Conservation (phyloP, 2,797 vertebrate species). For the Lophura swinhoii region DNA sequence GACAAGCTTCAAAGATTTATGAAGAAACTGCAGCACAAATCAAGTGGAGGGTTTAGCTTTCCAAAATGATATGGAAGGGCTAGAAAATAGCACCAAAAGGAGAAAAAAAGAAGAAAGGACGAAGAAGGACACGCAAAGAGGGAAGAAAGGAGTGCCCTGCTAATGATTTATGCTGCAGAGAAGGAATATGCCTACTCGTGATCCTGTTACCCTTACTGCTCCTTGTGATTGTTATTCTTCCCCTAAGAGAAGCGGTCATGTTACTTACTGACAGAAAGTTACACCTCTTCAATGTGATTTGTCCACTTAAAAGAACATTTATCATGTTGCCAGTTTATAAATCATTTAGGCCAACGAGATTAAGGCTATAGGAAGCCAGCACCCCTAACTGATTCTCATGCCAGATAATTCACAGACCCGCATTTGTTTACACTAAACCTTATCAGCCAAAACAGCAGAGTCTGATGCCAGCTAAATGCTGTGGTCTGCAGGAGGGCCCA, state of each 20-base stretch:
- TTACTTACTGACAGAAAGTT: constrained; percentile 75
- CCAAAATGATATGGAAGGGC: constrained; percentile 55
- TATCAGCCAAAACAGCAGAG: constrained; percentile 14
- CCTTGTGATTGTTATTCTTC: constrained; percentile 65
- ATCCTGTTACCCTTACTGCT: constrained; percentile 40
- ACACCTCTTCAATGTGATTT: constrained; percentile 76
- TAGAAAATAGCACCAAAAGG: constrained; percentile 5
- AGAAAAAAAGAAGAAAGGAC: neutral
- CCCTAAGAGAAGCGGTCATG: constrained; percentile 59
- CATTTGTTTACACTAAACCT: constrained; percentile 65
- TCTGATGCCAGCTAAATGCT: neutral
- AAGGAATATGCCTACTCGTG: constrained; percentile 71
- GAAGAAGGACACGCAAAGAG: constrained; percentile 46
- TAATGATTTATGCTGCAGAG: constrained; percentile 78
- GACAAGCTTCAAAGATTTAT: constrained; percentile 82
- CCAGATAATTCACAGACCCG: constrained; percentile 72
- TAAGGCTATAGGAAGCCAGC: constrained; percentile 81
- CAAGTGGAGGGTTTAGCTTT: constrained; percentile 74
- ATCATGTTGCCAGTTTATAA: constrained; percentile 83
- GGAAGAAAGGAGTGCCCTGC: constrained; percentile 1
- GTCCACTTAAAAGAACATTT: constrained; percentile 80
- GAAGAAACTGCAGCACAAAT: constrained; percentile 82
- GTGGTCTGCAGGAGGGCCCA: neutral
- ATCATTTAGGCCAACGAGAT: constrained; percentile 82
- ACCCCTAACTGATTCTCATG: constrained; percentile 65